Conservation (phyloP, 2,888 invertebrate species). For the Abscondita cerata region DNA sequence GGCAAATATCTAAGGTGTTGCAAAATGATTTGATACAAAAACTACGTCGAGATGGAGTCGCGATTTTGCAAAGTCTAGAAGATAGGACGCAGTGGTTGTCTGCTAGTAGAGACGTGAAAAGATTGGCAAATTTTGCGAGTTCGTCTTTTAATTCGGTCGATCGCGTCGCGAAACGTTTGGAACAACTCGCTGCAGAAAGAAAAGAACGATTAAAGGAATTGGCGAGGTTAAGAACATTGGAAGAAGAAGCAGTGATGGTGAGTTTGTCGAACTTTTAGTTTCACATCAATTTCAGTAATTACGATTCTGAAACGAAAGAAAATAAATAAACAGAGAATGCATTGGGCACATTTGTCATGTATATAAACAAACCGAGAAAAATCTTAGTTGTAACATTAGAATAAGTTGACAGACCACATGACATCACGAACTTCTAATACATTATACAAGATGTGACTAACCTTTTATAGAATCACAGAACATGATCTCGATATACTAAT, state of each 20-base stretch:
- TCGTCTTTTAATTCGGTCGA: constrained; percentile 73
- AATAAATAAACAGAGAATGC: too few relatives aligned
- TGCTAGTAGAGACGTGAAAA: constrained; percentile 58
- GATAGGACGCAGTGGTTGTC: constrained; percentile 60
- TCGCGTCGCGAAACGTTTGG: constrained; percentile 71
- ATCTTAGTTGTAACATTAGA: constrained; percentile 1
- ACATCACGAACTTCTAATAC: constrained; percentile 22
- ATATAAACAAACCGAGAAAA: neutral
- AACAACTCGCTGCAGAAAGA: constrained; percentile 72
- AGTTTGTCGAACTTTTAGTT: constrained; percentile 41
- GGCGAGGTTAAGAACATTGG: constrained; percentile 72
- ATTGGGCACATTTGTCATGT: neutral
- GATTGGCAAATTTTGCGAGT: constrained; percentile 57
- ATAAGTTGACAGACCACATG: constrained; percentile 20
- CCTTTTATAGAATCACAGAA: constrained; percentile 38
- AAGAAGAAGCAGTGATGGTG: constrained; percentile 75
- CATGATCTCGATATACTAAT: constrained; percentile 43
- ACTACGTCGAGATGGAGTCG: constrained; percentile 69
- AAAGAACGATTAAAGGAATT: constrained; percentile 72
- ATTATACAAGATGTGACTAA: constrained; percentile 33
- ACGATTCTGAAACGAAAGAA: too few relatives aligned
- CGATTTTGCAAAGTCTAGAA: constrained; percentile 64
- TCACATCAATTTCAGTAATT: too few relatives aligned
- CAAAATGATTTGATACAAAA: constrained; percentile 70
- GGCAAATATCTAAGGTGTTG: constrained; percentile 65